Conservation (phyloP, 2,797 vertebrate genomes). For the Ibycter americanus region DNA sequence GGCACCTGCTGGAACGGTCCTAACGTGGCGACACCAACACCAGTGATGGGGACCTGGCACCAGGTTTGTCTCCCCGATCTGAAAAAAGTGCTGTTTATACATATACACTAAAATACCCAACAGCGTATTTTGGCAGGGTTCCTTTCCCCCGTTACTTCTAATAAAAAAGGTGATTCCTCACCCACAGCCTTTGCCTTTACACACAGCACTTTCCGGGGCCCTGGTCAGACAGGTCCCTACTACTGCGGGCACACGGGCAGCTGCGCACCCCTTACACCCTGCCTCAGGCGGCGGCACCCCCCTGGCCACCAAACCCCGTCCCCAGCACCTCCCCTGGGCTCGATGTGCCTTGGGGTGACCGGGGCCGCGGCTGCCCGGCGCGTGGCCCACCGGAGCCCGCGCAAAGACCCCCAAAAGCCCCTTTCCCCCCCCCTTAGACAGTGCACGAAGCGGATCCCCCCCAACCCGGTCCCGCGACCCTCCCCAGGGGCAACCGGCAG, state of each 20-base stretch:
- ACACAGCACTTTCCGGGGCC: not conserved
- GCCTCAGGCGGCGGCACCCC: not conserved
- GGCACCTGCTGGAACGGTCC: not conserved
- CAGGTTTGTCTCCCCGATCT: not conserved
- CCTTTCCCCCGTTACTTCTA: no score
- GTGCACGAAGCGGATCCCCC: not conserved
- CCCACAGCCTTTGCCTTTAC: not conserved
- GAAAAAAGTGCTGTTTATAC: not conserved
- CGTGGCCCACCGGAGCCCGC: fast-evolving
- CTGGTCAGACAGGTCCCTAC: not conserved
- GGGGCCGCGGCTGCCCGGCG: fast-evolving
- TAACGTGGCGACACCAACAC: fast-evolving
- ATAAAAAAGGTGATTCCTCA: not conserved
- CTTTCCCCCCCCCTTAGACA: no score
- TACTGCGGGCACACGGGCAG: fast-evolving
- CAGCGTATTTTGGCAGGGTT: not conserved
- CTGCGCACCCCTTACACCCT: not conserved
- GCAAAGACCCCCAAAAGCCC: not conserved
- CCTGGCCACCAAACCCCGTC: not conserved
- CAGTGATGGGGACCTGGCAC: fast-evolving
- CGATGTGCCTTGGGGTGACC: fast-evolving
- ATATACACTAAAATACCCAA: not conserved
- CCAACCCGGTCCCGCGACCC: not conserved
- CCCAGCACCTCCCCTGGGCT: not conserved
- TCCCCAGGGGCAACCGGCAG: not conserved